Conservation (phyloP, 2,888 invertebrate species). For the Allacma fusca region DNA sequence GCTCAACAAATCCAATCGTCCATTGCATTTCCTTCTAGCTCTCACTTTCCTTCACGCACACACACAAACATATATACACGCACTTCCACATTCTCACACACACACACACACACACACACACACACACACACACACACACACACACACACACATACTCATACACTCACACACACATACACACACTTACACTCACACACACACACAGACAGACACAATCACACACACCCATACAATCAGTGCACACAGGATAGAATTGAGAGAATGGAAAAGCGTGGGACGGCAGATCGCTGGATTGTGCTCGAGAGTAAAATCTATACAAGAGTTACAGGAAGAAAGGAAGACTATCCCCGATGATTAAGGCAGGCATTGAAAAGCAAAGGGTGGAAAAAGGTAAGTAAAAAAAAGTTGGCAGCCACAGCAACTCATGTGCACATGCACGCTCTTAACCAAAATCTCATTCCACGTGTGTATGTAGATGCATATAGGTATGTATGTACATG, state of each 20-base stretch:
- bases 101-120: too few relatives aligned
- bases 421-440: neutral
- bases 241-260: neutral
- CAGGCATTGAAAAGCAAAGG: neutral
- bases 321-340: neutral
- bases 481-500: too few relatives aligned
- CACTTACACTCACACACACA: too few relatives aligned
- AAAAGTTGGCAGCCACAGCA: neutral
- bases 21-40: conserved; percentile 20
- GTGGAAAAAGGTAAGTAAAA: neutral
- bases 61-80: neutral
- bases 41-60: conserved; percentile 4
- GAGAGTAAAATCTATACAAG: neutral
- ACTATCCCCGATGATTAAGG: neutral
- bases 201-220: neutral
- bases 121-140: too few relatives aligned
- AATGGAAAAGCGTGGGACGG: neutral
- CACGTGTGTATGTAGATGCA: too few relatives aligned
- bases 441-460: too few relatives aligned
- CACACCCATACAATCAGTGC: neutral
- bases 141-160: too few relatives aligned
- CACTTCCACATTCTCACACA: too few relatives aligned
- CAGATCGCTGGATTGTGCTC: neutral
- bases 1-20: conserved; percentile 30
- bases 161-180: too few relatives aligned